Percentiles rank a stretch among this genome's conserved stretches.
Evolutionary conservation across 2,888 invertebrate species (phyloP).

Genomic region (Cryptocephalus primarius): DNA sequence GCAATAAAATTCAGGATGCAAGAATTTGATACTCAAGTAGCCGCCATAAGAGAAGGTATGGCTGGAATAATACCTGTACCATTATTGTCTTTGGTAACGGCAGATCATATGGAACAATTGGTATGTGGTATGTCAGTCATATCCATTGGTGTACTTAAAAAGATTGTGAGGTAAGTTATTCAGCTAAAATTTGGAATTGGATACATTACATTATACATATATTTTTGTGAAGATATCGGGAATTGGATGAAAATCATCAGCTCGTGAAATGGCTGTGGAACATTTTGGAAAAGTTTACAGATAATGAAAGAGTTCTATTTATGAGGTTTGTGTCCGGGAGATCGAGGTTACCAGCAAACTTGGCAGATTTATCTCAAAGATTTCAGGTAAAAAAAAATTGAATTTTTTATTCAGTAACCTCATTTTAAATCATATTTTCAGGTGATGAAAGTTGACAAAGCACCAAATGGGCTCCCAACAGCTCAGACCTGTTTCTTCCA

Average conservation of each 20-base stretch:
- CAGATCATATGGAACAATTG: constrained; percentile 47
- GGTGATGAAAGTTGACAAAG: constrained; percentile 47
- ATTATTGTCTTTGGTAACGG: constrained; percentile 47
- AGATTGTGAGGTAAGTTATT: constrained; percentile 45
- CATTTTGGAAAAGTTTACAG: constrained; percentile 49
- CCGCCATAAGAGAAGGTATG: constrained; percentile 52
- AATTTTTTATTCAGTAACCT: too few species aligned
- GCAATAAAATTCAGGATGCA: constrained; percentile 48
- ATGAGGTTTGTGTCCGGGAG: constrained; percentile 56
- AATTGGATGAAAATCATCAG: constrained; percentile 48
- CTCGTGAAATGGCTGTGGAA: constrained; percentile 54
- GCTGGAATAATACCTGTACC: constrained; percentile 53
- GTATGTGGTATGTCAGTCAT: constrained; percentile 54
- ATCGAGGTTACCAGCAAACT: constrained; percentile 50
- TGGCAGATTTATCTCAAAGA: constrained; percentile 53
- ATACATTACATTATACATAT: not conserved
- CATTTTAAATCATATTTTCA: constrained; percentile 18
- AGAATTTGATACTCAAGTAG: constrained; percentile 51
- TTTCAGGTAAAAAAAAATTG: constrained; percentile 41
- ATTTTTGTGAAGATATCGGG: constrained; percentile 42
- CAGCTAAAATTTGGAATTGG: not conserved
- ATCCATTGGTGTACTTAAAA: constrained; percentile 46
- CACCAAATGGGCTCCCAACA: constrained; percentile 49
- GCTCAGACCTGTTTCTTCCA: constrained; percentile 55
- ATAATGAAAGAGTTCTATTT: constrained; percentile 51